Conservation (phyloP, 2,113 vertebrate genomes). For the Peromyscus leucopus region DNA sequence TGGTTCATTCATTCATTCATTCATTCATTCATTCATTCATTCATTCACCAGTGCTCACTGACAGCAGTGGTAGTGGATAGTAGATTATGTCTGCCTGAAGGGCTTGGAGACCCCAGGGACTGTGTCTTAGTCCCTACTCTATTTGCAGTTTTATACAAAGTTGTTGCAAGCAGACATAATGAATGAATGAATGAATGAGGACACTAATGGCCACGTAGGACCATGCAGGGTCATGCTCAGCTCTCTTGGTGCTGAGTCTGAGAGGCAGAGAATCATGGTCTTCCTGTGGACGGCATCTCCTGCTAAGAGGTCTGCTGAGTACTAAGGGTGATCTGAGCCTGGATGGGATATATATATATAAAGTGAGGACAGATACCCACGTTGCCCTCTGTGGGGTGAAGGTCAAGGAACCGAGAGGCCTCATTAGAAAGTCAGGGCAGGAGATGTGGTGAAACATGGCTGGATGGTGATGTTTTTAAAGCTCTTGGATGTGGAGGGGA, state of each 20-base stretch:
- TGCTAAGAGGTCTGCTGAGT: not conserved
- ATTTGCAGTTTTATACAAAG: not conserved
- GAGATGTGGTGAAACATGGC: not conserved
- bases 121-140: not conserved
- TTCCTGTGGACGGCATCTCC: too few species aligned
- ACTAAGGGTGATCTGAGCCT: not conserved
- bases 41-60: not conserved
- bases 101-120: not conserved
- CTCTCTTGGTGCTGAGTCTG: accelerated
- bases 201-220: too few species aligned
- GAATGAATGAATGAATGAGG: not conserved
- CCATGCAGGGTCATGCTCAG: not conserved
- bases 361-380: accelerated
- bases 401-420: accelerated
- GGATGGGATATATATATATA: not conserved
- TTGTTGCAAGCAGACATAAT: not conserved
- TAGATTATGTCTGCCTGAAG: not conserved
- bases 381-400: too few species aligned
- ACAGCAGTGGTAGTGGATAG: too few species aligned
- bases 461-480: not conserved
- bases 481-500: not conserved
- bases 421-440: too few species aligned
- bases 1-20: not conserved
- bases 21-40: not conserved
- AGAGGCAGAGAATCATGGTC: too few species aligned